Conservation (phyloP, 2,888 invertebrate species). For the Nasonovia ribisnigri region DNA sequence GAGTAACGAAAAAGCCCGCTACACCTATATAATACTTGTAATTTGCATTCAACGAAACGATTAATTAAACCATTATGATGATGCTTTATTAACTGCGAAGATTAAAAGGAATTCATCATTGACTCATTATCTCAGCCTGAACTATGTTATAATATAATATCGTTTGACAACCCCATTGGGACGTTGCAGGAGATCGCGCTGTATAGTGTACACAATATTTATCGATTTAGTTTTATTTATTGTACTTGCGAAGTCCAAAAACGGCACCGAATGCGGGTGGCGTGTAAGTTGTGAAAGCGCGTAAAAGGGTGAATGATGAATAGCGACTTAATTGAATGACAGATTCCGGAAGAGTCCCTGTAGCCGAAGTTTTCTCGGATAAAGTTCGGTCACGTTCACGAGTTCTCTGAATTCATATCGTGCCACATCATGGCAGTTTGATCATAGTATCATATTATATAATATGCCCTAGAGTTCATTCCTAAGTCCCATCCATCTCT, state of each 20-base stretch:
- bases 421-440: not conserved
- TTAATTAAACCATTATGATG: not conserved
- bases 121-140: not conserved
- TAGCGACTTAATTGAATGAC: conserved; percentile 64
- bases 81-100: not conserved
- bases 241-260: not conserved
- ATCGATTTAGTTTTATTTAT: not conserved
- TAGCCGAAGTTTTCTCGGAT: conserved; percentile 35
- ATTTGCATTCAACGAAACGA: not conserved
- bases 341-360: conserved; percentile 46
- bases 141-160: not conserved
- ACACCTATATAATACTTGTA: not conserved
- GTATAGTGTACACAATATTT: not conserved
- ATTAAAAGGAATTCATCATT: not conserved
- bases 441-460: conserved; percentile 27
- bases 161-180: not conserved
- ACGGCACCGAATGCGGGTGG: not conserved
- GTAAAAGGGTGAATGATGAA: conserved; percentile 54
- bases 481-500: not conserved
- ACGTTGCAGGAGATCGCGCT: not conserved
- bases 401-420: conserved; percentile 53
- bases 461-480: not conserved
- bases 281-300: not conserved
- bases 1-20: not conserved
- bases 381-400: conserved; percentile 61